Conservation (phyloP, 1,140 invertebrate genomes). For the Cydia splendana region DNA sequence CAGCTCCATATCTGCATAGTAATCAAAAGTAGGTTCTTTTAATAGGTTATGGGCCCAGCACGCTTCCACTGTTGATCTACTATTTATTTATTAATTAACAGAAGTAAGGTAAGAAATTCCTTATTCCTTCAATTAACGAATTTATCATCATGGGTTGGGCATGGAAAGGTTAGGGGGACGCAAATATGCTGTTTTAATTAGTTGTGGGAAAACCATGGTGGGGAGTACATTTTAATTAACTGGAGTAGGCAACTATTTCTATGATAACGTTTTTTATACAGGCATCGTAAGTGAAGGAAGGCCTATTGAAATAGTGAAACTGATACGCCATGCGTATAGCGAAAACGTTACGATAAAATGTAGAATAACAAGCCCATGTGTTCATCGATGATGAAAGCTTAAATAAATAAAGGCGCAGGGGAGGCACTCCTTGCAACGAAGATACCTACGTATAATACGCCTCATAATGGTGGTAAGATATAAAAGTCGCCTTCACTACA, state of each 20-base stretch:
- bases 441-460: not conserved
- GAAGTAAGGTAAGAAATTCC: not conserved
- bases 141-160: not conserved
- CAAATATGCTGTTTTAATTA: not conserved
- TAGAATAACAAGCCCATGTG: not conserved
- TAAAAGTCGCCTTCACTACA: no score
- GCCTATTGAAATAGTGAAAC: not conserved
- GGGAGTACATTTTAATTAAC: not conserved
- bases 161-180: not conserved
- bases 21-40: no score
- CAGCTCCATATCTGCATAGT: no score
- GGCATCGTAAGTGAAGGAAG: not conserved
- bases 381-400: not conserved
- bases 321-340: not conserved
- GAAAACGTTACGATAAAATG: not conserved
- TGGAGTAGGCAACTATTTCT: not conserved
- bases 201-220: not conserved
- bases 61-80: constrained; percentile 89
- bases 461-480: no score
- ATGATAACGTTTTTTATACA: not conserved
- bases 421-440: not conserved
- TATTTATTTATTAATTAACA: not conserved
- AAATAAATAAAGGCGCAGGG: constrained; percentile 6
- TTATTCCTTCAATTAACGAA: not conserved
- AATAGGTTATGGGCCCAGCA: constrained; percentile 96